phyloP scores from a whole-genome alignment of 2,888 invertebrate species.

The Cephus sareptanus region DNA sequence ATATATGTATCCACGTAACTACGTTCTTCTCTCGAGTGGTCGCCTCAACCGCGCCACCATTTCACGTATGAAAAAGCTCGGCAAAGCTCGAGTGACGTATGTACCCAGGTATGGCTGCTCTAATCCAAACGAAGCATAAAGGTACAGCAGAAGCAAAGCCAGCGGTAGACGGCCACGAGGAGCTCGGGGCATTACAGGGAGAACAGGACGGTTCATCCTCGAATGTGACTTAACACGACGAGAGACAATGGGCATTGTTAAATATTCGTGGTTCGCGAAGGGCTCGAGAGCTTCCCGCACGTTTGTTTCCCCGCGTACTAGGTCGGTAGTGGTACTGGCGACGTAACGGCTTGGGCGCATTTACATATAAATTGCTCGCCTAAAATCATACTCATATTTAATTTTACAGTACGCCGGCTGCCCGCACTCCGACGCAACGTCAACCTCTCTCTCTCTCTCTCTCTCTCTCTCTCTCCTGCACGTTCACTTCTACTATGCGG shows the following conservation, averaged over 20 bases:
- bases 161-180: too few species aligned
- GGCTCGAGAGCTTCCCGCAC: neutral
- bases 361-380: slow-evolving; percentile 61
- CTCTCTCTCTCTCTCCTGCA: slow-evolving; percentile 28
- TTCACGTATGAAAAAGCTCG: neutral
- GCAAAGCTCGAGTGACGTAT: neutral
- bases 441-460: slow-evolving; percentile 29
- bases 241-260: slow-evolving; percentile 40
- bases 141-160: too few species aligned
- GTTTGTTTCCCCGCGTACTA: too few species aligned
- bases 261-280: slow-evolving; percentile 29
- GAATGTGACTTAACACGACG: slow-evolving; percentile 9
- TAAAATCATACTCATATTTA: slow-evolving; percentile 61
- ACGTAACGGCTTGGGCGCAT: slow-evolving; percentile 19
- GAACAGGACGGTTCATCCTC: neutral
- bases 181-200: too few species aligned
- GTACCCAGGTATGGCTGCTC: neutral
- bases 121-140: too few species aligned
- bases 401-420: slow-evolving; percentile 48
- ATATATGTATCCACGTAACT: too few species aligned
- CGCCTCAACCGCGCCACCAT: too few species aligned
- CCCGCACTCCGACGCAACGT: slow-evolving; percentile 25
- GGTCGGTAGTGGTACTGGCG: neutral
- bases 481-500: neutral
- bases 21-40: too few species aligned